A percentile compares a stretch with the other conserved stretches of the same genome.
Evolutionary conservation across 2,888 invertebrate species (phyloP).

Genomic region (Pristionchus fissidentatus): DNA sequence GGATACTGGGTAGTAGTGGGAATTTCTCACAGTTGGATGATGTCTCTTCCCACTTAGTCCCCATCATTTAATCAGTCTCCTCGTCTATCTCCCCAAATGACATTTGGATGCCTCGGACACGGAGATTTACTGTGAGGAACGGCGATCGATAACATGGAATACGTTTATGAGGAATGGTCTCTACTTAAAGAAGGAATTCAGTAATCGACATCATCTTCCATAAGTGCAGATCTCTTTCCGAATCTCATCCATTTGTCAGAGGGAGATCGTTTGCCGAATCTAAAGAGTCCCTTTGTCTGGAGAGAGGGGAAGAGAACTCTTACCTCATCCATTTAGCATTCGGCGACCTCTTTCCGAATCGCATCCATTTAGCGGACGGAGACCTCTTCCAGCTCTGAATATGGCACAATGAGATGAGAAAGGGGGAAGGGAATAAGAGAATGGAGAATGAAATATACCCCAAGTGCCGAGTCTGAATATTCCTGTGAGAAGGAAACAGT

Average conservation of each 20-base stretch:
- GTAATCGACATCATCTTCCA: constrained; percentile 30
- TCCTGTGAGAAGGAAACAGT: neutral
- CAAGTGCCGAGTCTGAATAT: neutral
- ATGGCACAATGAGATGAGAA: neutral
- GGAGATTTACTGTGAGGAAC: neutral
- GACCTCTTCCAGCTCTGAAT: constrained; percentile 19
- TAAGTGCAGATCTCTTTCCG: constrained; percentile 61
- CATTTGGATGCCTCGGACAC: neutral
- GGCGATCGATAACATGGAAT: constrained; percentile 26
- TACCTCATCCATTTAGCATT: constrained; percentile 73
- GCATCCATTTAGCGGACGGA: constrained; percentile 67
- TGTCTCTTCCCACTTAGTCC: neutral
- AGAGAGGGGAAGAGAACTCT: neutral
- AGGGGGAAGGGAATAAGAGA: too few relatives aligned
- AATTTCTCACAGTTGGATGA: constrained; percentile 6
- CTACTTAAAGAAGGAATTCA: neutral
- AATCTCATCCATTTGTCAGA: constrained; percentile 70
- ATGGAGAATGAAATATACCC: too few relatives aligned
- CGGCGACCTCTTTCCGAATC: constrained; percentile 73
- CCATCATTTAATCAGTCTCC: constrained; percentile 16
- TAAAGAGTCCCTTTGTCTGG: constrained; percentile 14
- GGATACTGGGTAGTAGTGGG: too few relatives aligned
- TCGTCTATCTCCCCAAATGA: neutral
- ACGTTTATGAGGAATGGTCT: neutral
- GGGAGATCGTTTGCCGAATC: constrained; percentile 71